Percentiles rank a stretch among this genome's conserved stretches.
Evolutionary conservation across 37 sponge, comb jelly and placozoan genomes (phyloP).

Genomic region (Spongilla lacustris): DNA sequence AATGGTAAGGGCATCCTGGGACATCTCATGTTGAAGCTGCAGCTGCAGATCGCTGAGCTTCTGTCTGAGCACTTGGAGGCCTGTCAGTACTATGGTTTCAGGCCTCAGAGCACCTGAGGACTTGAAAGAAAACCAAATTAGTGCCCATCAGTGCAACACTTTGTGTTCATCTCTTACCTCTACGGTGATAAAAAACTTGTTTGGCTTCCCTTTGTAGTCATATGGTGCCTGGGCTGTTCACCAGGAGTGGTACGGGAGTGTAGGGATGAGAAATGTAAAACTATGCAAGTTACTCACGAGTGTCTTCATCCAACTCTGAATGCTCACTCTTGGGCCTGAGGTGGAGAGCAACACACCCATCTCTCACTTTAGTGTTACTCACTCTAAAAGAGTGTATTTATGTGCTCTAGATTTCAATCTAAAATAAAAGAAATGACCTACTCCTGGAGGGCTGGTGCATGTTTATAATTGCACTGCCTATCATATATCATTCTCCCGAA

Average conservation of each 20-base stretch:
- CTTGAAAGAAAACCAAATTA: constrained; percentile 26
- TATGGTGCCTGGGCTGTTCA: constrained; percentile 86
- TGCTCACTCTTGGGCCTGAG: constrained; percentile 96
- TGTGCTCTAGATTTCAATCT: too few relatives aligned
- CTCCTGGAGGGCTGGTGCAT: too few relatives aligned
- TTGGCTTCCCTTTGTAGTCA: constrained; percentile 84
- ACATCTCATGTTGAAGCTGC: constrained; percentile 86
- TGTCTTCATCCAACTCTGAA: constrained; percentile 83
- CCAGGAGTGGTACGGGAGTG: neutral
- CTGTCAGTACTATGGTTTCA: constrained; percentile 93
- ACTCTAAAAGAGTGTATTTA: too few relatives aligned
- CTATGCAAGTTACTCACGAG: constrained; percentile 20
- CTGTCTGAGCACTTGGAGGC: constrained; percentile 90
- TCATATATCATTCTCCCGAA: too few relatives aligned
- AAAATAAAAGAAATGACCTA: too few relatives aligned
- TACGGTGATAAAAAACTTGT: constrained; percentile 94
- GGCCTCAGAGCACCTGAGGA: constrained; percentile 90
- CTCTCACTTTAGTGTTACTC: neutral
- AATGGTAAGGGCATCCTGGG: constrained; percentile 81
- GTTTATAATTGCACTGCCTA: too few relatives aligned
- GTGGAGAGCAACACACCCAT: neutral
- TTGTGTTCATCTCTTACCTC: constrained; percentile 65
- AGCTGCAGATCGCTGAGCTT: constrained; percentile 94
- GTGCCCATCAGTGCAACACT: neutral
- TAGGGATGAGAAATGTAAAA: neutral